A percentile compares a stretch with the other conserved stretches of the same genome.
phyloP scores from a whole-genome alignment of 64 coral and sea anemone genomes.

The Orbicella faveolata region DNA sequence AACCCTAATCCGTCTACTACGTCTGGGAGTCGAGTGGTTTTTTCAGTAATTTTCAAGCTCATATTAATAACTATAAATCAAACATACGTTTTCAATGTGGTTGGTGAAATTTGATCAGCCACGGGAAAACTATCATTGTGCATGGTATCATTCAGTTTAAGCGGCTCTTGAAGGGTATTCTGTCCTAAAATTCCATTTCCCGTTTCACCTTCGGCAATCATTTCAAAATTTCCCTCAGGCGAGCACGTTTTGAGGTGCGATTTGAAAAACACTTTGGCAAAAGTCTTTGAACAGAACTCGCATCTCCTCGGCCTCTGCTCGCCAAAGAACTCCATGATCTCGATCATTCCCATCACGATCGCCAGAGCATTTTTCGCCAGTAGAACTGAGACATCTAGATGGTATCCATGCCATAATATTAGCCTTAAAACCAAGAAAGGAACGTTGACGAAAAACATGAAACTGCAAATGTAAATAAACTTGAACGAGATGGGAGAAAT shows the following conservation, averaged over 20 bases:
- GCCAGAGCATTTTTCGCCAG: constrained; percentile 90
- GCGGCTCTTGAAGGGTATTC: too few relatives aligned
- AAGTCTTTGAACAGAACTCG: constrained; percentile 47
- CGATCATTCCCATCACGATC: constrained; percentile 68
- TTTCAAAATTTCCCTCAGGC: not conserved
- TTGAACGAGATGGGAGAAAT: constrained; percentile 85
- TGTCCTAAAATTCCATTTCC: not conserved
- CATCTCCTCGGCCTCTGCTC: constrained; percentile 86
- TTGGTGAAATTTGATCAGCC: too few relatives aligned
- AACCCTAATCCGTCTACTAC: too few relatives aligned
- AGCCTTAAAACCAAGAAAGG: constrained; percentile 87
- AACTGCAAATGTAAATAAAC: constrained; percentile 82
- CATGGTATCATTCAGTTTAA: too few relatives aligned
- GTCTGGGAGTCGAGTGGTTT: too few relatives aligned
- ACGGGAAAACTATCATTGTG: too few relatives aligned
- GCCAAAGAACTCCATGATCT: constrained; percentile 86
- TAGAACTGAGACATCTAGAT: constrained; percentile 77
- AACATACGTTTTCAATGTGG: too few relatives aligned
- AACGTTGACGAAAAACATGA: constrained; percentile 86
- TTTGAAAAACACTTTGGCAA: constrained; percentile 65
- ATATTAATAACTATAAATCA: too few relatives aligned
- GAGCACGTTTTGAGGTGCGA: constrained; percentile 33
- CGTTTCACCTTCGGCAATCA: not conserved
- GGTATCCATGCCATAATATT: constrained; percentile 71
- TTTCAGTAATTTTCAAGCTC: too few relatives aligned